phyloP scores from a whole-genome alignment of 2,113 vertebrate species.

The Trogon melanurus region DNA sequence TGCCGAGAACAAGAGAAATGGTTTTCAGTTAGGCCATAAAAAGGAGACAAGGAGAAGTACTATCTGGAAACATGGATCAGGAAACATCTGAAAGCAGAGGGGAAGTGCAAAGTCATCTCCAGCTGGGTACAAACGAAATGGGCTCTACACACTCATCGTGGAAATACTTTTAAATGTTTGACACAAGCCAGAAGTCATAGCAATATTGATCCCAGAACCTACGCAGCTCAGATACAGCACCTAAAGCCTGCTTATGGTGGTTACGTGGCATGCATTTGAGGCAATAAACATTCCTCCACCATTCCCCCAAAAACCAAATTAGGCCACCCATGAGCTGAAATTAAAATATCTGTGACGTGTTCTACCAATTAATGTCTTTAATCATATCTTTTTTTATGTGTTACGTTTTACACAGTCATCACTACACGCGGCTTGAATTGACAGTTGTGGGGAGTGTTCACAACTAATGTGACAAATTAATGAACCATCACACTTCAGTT shows the following conservation, averaged over 20 bases:
- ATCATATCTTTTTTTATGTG: accelerated
- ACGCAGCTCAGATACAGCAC: neutral
- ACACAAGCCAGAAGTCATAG: neutral
- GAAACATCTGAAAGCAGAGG: neutral
- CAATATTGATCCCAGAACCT: neutral
- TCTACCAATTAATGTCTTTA: neutral
- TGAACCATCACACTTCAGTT: neutral
- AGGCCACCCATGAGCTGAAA: neutral
- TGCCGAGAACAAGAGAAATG: accelerated
- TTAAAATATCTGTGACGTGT: neutral
- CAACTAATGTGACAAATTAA: neutral
- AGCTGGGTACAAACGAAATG: neutral
- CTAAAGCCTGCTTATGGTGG: neutral
- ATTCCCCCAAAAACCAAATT: neutral
- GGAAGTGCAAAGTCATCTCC: neutral
- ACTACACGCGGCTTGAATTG: neutral
- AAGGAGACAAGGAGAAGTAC: neutral
- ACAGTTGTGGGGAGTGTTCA: neutral
- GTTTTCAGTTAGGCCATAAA: neutral
- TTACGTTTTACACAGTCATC: neutral
- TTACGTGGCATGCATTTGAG: neutral
- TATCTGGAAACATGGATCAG: neutral
- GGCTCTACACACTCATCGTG: neutral
- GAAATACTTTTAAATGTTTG: neutral
- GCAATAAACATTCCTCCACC: neutral